Base-by-base conservation (phyloP, 2,797 vertebrate genomes). In the Enteromius afrohamiltoni region DNA sequence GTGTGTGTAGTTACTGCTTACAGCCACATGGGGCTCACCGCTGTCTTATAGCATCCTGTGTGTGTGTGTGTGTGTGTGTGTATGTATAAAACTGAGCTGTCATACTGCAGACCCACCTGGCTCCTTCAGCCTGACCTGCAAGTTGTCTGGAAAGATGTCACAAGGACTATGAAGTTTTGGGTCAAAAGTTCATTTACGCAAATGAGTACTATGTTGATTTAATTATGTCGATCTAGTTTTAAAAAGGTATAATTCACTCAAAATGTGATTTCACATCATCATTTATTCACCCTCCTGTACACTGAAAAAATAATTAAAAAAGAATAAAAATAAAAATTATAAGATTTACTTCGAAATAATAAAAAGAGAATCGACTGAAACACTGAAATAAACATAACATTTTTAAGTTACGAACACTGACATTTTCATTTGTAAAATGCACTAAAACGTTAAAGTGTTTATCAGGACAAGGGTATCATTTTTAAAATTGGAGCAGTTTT, bases 61-160 rank as follows among this genome's bases (percentile, higher is more conserved):
- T 31, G 53, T 34, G 69, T 49, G 69, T 34, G 64, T 31, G 34
- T 68, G 40, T 23, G 23, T 26, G 37, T 45, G 86, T 83, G 31
- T 8, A 55, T 71, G 84, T 89, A 26, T 71, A 31, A 11, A 53
- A 69, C 82, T 49, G 40, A 69, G 51, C 51, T 26, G 34, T 83
- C 73, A 81, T 91, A 85, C 87, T 88, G 88, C 85, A 91, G 90
- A 91, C 92, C 92, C 92, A 93, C 92, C 93, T 93, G 92, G 90
- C 90, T 93, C 90, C 89, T 83, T 87, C 87, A 93, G 90, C 92
- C 92, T 93, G 79, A 86, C 86, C 80, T 84, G 83, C 83, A 84
- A 85, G 78, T 83, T 86, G 64, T 87, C 84, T 71, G 58, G 31
- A 17, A 34, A 37, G 64, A 34, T 31, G 64, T 67, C 17, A 67